Base-by-base conservation (phyloP, 2,888 invertebrate genomes). In the Deilephila elpenor region DNA sequence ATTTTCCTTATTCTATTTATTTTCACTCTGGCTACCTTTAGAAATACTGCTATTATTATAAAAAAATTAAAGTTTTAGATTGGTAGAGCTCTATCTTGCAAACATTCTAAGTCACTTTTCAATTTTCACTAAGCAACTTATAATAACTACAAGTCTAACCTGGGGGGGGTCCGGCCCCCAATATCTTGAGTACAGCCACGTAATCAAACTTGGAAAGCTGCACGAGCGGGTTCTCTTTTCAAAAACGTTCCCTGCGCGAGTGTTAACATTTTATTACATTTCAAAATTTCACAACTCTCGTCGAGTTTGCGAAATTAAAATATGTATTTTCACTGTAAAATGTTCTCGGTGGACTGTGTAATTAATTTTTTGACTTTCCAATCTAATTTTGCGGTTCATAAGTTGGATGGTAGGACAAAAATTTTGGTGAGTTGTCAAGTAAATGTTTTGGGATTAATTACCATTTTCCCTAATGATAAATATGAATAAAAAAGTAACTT, bases 211-310 rank as follows among this genome's bases (percentile, higher is more conserved):
- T 51, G 20, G 44, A 17, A 25, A 14, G 51, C 17, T 25, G 25
- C n/a, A 20, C 44, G 51, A 51, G 51, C 25, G 25, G 25, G 25
- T 51, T 67, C 67, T 67, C 25, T 51, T 62, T 67, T 67, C 51
- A 29, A 67, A 67, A 67, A 67, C 67, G 67, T 67, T 51, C 14
- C 44, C 17, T 25, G 44, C 44, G 67, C 25, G 44, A 67, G 51
- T 67, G 67, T 51, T 64, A 64, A 64, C 37, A 67, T 67, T 67
- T 67, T 67, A 67, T 67, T 51, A 51, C 67, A 44, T 67, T 67
- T 67, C 25, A 25, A 67, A 67, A 67, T 64, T 64, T 37, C 51
- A 6, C 14, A 60, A 34, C 59, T 60, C 34, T 19, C 17, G 67
- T 25, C 67, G 44, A 14, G 37, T 44, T 37, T 11, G 20, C 17